These are phyloP conservation scores for Deroplatys truncata DNA, from an alignment of 2,888 invertebrate species.

Conservation along the genomic window DNA sequence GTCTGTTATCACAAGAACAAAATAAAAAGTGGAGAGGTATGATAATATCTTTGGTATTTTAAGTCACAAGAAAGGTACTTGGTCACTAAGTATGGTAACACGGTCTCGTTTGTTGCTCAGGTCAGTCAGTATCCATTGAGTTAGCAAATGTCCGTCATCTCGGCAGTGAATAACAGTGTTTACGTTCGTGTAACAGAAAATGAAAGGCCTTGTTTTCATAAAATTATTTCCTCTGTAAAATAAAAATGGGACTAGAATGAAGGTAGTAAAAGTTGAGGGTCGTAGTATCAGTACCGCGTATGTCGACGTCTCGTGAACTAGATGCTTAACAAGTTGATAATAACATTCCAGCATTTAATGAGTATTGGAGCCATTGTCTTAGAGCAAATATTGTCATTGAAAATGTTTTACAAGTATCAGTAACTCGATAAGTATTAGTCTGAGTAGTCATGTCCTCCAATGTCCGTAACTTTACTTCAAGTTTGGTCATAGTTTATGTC, in stretches of 20 bases:
- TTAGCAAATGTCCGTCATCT: neutral
- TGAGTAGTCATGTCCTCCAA: neutral
- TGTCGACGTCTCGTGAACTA: neutral
- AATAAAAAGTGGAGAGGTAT: neutral
- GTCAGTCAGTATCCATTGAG: neutral
- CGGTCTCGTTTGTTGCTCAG: neutral
- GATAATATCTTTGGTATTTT: neutral
- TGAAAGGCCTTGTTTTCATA: neutral
- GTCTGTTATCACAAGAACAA: neutral
- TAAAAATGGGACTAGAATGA: neutral
- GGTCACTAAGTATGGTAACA: neutral
- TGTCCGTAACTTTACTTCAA: neutral
- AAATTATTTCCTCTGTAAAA: neutral
- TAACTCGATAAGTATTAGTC: neutral
- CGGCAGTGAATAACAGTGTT: neutral
- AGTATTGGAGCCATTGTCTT: neutral
- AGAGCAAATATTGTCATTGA: neutral
- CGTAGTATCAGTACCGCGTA: neutral
- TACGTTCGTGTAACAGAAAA: neutral
- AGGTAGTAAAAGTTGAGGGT: neutral
- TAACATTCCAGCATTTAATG: neutral
- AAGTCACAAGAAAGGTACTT: neutral
- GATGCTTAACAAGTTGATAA: neutral
- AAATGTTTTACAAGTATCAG: too few species aligned
- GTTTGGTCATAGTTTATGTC: neutral